A percentile compares a stretch with the other conserved stretches of the same genome.
Evolutionary conservation across 2,113 vertebrate genomes (phyloP).

Genomic region (Gadus chalcogrammus): DNA sequence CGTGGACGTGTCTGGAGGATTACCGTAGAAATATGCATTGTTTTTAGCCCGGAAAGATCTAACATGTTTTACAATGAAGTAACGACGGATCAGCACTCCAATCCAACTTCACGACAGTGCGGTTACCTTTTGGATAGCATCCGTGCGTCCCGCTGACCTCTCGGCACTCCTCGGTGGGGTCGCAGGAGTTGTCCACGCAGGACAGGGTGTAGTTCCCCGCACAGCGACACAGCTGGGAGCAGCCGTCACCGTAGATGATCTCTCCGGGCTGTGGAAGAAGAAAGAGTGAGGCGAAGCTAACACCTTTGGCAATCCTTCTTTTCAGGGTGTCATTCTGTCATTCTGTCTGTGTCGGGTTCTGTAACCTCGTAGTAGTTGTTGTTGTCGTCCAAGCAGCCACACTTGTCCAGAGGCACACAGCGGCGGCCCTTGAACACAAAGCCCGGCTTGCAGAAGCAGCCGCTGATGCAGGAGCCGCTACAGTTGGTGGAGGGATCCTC

Average conservation of each 20-base stretch:
- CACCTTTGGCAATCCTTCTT: too few species aligned
- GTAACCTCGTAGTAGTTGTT: conserved; percentile 77
- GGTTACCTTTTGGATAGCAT: conserved; percentile 76
- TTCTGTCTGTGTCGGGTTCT: background rate
- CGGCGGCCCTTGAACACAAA: conserved; percentile 65
- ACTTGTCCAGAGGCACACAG: conserved; percentile 73
- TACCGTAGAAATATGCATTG: background rate
- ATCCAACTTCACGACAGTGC: background rate
- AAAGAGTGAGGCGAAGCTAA: background rate
- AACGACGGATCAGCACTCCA: too few species aligned
- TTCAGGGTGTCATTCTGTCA: too few species aligned
- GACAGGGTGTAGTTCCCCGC: conserved; percentile 72
- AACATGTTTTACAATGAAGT: background rate
- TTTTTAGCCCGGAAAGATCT: too few species aligned
- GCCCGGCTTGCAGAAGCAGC: conserved; percentile 78
- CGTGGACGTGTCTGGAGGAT: conserved; percentile 53
- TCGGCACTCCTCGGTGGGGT: conserved; percentile 70
- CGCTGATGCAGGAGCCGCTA: conserved; percentile 63
- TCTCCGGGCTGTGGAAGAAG: conserved; percentile 67
- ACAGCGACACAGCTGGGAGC: conserved; percentile 72
- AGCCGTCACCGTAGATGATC: conserved; percentile 69
- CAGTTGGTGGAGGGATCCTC: conserved; percentile 70
- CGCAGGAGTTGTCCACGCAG: conserved; percentile 73
- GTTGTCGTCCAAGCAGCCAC: conserved; percentile 70
- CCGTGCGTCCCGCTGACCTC: conserved; percentile 62